Conservation (phyloP, 2,113 vertebrate genomes). For the Agapornis roseicollis region DNA sequence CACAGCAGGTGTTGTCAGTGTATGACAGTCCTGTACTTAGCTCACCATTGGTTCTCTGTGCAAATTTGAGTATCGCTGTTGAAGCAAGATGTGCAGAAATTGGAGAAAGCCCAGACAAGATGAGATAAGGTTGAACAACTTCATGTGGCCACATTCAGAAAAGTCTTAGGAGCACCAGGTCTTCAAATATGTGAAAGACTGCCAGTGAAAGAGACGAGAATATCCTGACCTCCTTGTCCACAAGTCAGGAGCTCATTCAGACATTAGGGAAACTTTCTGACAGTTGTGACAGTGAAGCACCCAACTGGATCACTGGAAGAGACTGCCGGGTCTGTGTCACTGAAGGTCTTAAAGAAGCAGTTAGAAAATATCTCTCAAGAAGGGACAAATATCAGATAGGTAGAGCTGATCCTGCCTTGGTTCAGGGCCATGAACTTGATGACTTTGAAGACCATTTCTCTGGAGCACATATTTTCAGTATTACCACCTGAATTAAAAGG, state of each 20-base stretch:
- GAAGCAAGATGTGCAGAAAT: not conserved
- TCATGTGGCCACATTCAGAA: not conserved
- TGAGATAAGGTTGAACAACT: not conserved
- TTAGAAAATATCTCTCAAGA: not conserved
- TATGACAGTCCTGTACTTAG: not conserved
- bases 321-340: not conserved
- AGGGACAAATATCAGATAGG: not conserved
- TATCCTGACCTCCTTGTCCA: not conserved
- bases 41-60: not conserved
- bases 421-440: not conserved
- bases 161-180: not conserved
- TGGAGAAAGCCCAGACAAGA: not conserved
- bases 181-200: not conserved
- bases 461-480: not conserved
- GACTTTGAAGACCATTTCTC: not conserved
- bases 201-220: not conserved
- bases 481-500: not conserved
- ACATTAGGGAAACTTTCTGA: not conserved
- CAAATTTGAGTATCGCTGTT: not conserved
- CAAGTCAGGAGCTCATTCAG: not conserved
- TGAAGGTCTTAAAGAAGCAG: not conserved
- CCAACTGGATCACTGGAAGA: not conserved
- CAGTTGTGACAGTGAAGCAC: not conserved
- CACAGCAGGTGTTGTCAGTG: not conserved
- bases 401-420: not conserved